Conservation (phyloP, 2,113 vertebrate genomes). For the Chloroceryle aenea region DNA sequence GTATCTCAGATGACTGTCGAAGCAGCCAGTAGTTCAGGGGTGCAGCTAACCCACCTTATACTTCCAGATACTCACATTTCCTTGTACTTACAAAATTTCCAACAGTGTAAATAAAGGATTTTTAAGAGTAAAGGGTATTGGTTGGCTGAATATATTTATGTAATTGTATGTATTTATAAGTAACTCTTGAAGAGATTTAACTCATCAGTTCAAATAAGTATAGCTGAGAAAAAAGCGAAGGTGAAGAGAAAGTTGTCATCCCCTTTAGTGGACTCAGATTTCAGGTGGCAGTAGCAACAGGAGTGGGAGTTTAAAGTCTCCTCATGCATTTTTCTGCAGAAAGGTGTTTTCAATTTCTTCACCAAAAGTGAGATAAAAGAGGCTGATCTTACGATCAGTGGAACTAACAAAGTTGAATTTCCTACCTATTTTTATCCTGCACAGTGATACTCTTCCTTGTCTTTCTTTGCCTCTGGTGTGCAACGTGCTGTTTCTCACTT, state of each 20-base stretch:
- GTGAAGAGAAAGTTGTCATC: background rate
- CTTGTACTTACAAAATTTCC: background rate
- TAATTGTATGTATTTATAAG: background rate
- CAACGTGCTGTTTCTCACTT: background rate
- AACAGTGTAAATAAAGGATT: background rate
- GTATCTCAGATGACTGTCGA: background rate
- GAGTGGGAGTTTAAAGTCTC: background rate
- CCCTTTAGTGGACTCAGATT: background rate
- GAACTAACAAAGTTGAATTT: background rate
- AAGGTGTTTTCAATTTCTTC: background rate
- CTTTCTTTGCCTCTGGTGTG: background rate
- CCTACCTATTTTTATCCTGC: background rate
- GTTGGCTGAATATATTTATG: background rate
- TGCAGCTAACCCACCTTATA: background rate
- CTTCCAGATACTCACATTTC: background rate
- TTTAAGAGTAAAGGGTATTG: background rate
- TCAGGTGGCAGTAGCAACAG: background rate
- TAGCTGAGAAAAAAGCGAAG: background rate
- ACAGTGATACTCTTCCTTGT: background rate
- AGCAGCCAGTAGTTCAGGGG: background rate
- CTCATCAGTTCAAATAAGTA: background rate
- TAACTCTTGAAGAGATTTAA: background rate
- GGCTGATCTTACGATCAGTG: background rate
- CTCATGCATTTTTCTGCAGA: fast-evolving
- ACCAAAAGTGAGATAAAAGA: background rate